Evolutionary conservation across 2,888 invertebrate species (phyloP), one percentile per base, ranked within the genome.

Genomic region (Minunthozetes semirufus): DNA sequence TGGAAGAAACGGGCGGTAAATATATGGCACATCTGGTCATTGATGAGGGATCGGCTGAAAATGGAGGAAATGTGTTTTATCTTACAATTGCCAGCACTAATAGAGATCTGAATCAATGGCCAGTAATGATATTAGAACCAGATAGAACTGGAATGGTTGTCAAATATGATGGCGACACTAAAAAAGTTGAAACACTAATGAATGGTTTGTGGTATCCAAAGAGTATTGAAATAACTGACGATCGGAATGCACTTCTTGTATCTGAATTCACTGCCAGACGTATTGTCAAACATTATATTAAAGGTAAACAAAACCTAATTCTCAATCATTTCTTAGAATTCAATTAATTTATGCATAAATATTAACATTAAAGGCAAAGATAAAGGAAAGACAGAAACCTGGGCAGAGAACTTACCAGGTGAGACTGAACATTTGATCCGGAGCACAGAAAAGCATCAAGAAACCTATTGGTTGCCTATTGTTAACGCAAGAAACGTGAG

Each of bases 31-130:
- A 68, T 38, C 19, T 74, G 19, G 68, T 50, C 6, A 48, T 74
- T 8, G 74, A 74, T 56, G 75, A 75, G 42, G 90, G 91, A 82
- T 38, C 59, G 8, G 72, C 33, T n/a, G 9, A 38, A n/a, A 72
- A 75, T 19, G 76, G 74, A 6, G 76, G 74, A 19, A 63, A 76
- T 70, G 72, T 73, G 1, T 85, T 98, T 25, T 96, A 91, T 82
- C 93, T 94, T 89, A 90, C 93, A 0, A 92, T 94, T 81, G 93
- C 94, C 0, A 88, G 88, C 72, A 87, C 88, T 15, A 89, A 91
- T 77, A 91, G 89, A 82, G 80, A 83, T 2, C 82, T 96, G 50
- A 85, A 89, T 79, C 89, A 95, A 85, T 89, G 92, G 63, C 80
- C 88, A 0, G 88, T 87, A 75, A 81, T 86, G 17, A 75, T 88